Percentiles rank a stretch among this genome's conserved stretches.
These are phyloP conservation scores for Mallateleia sp. DNA, from an alignment of 2,888 invertebrate species.

Conservation along the genomic window DNA sequence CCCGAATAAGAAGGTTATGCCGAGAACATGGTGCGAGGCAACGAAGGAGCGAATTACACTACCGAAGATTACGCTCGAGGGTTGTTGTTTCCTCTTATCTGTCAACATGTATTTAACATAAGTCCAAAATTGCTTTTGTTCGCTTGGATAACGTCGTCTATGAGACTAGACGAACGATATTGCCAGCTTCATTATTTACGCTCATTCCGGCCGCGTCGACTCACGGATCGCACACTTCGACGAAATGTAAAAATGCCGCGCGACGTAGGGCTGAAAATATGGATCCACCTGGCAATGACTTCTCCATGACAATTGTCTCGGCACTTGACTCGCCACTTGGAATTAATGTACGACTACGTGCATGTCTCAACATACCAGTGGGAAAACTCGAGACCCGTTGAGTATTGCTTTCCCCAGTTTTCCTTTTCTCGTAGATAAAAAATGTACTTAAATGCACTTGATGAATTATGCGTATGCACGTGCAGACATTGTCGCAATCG, in stretches of 20 bases:
- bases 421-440: conserved; percentile 43
- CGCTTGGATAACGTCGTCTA: conserved; percentile 32
- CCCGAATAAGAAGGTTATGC: conserved; percentile 69
- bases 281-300: not conserved
- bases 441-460: conserved; percentile 37
- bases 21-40: conserved; percentile 51
- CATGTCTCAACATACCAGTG: conserved; percentile 40
- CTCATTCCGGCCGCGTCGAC: not conserved
- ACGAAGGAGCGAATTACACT: conserved; percentile 56
- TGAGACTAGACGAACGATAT: conserved; percentile 6
- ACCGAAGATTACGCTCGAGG: conserved; percentile 73
- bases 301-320: conserved; percentile 37
- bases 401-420: conserved; percentile 20
- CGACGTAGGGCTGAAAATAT: not conserved
- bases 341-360: conserved; percentile 71
- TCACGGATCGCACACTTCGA: not conserved
- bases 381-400: conserved; percentile 20
- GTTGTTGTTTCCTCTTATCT: conserved; percentile 66
- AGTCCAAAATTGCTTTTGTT: conserved; percentile 71
- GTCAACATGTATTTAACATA: conserved; percentile 73
- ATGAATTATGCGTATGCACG: conserved; percentile 71
- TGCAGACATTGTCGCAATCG: conserved; percentile 48
- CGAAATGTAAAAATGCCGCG: not conserved
- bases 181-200: conserved; percentile 28
- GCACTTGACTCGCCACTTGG: conserved; percentile 35